phyloP scores from a whole-genome alignment of 2,113 vertebrate genomes.

The Toxotes jaculatrix region DNA sequence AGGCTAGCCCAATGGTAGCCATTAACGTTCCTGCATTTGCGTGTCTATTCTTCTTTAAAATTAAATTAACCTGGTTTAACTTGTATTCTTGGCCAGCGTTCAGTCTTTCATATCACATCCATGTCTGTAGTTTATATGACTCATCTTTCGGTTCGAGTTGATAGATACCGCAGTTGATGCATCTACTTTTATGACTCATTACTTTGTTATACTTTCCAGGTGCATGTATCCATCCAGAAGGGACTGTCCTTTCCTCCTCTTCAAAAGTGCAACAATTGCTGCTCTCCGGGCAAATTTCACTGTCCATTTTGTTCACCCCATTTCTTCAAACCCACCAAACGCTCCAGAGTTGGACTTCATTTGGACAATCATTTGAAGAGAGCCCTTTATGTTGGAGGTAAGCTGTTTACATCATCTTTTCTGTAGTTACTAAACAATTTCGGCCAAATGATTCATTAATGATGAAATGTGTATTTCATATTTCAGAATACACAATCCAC shows the following conservation, averaged over 20 bases:
- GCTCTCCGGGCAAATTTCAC: conserved; percentile 16
- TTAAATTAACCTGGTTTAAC: too few relatives aligned
- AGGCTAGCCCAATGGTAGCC: too few relatives aligned
- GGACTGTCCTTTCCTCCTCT: neutral
- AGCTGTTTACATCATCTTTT: neutral
- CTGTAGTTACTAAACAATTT: neutral
- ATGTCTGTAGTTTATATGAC: neutral
- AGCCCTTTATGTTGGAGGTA: conserved; percentile 25
- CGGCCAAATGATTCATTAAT: neutral
- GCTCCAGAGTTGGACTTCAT: conserved; percentile 8
- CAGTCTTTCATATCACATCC: too few relatives aligned
- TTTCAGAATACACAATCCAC: conserved; percentile 46
- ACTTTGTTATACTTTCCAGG: neutral
- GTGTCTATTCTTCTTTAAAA: too few relatives aligned
- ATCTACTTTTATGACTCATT: neutral
- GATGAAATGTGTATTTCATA: neutral
- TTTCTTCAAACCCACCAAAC: conserved; percentile 32
- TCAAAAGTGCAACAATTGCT: conserved; percentile 37
- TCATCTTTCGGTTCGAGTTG: neutral
- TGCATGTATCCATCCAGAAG: conserved; percentile 30
- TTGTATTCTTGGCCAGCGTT: too few relatives aligned
- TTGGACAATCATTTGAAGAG: conserved; percentile 21
- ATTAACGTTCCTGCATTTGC: too few relatives aligned
- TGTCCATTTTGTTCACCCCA: conserved; percentile 32
- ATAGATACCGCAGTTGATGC: neutral